Evolutionary conservation across 2,888 invertebrate genomes (phyloP), one percentile per base, ranked within the genome.

Genomic region (Acrocyrtus sp.): DNA sequence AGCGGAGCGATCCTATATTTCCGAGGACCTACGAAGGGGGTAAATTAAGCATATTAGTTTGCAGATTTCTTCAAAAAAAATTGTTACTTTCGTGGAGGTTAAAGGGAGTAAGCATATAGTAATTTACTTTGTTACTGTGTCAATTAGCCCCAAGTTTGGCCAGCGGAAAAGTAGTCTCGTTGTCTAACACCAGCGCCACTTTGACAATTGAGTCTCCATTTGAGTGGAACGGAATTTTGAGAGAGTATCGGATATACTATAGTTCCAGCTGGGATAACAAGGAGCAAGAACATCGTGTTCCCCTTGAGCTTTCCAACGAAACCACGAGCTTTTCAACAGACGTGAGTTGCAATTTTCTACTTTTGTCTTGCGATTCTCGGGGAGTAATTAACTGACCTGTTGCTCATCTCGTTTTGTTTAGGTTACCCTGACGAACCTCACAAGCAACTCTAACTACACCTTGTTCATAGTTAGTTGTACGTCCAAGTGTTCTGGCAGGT

Each of bases 401-500:
- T n/a, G n/a, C n/a, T n/a, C n/a, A n/a, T n/a, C n/a, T n/a, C 45
- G 15, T 45, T 12, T n/a, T 45, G 45, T n/a, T 45, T 19, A 68
- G 70, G 57, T 76, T 86, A 39, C 19, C 1, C 45, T 75, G 50
- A 78, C 74, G 12, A 81, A 85, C 82, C 85, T 93, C 41, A 83
- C 85, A 43, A 88, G 89, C 67, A 92, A 88, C 81, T 87, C 88
- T 0, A 87, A 88, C 70, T 95, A 94, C 83, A 88, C 88, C 56
- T 87, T 94, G 22, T 86, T 87, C 65, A 87, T 94, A 0, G 85
- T 86, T 50, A 94, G 94, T 1, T 92, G 91, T 81, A 94, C 92
- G 0, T 85, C 87, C 0, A 84, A 86, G 45, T 92, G 91, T 82
- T 93, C 94, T 1, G 83, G 85, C 26, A 83, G 84, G 10, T 87